phyloP scores from a whole-genome alignment of 1,140 invertebrate species.

The Neodiprion pinetum region DNA sequence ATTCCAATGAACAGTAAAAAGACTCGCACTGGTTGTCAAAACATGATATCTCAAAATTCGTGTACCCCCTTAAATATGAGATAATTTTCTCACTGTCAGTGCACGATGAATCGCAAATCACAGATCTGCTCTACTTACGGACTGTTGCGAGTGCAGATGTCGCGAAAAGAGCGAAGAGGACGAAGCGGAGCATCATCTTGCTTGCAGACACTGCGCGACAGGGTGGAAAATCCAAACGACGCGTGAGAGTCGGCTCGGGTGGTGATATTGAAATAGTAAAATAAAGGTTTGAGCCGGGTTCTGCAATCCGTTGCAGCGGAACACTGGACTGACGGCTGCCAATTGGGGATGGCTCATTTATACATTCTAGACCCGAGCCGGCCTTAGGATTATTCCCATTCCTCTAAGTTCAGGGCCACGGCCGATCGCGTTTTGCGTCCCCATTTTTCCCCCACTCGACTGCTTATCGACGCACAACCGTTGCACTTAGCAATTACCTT shows the following conservation, averaged over 20 bases:
- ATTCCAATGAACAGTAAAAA: too few relatives aligned
- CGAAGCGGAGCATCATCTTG: conserved; percentile 11
- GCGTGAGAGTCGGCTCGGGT: conserved; percentile 18
- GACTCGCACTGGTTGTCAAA: too few relatives aligned
- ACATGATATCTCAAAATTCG: too few relatives aligned
- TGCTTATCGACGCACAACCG: background rate
- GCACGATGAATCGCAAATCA: too few relatives aligned
- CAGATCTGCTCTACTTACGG: conserved; percentile 40
- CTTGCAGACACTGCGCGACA: conserved; percentile 6
- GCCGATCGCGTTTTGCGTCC: conserved; percentile 17
- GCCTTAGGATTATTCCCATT: conserved; percentile 42
- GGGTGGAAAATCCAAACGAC: conserved; percentile 28
- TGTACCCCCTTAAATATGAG: too few relatives aligned
- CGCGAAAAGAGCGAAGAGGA: conserved; percentile 21
- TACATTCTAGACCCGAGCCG: conserved; percentile 38
- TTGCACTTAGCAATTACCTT: too few relatives aligned
- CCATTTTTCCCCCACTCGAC: background rate
- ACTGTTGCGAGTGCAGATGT: conserved; percentile 30
- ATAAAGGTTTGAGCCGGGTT: background rate
- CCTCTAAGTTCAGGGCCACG: conserved; percentile 44
- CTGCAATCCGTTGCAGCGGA: background rate
- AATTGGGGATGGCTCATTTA: conserved; percentile 37
- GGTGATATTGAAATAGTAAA: too few relatives aligned
- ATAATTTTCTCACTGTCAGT: too few relatives aligned
- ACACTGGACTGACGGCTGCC: conserved; percentile 28